These are phyloP conservation scores for Cryptophagus acutangulus DNA, from an alignment of 2,888 invertebrate genomes.

Conservation along the genomic window DNA sequence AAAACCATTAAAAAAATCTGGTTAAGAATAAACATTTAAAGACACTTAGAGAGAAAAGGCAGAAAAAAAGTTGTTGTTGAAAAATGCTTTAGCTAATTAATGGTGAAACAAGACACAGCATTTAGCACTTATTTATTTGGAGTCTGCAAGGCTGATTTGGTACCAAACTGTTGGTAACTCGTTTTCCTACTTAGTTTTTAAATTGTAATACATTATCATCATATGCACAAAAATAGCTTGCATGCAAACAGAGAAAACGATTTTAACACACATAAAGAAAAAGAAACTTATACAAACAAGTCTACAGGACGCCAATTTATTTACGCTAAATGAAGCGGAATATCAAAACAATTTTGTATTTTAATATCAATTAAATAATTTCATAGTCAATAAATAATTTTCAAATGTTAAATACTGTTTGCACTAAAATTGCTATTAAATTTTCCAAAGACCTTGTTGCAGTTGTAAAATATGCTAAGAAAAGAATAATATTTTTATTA, in stretches of 20 bases:
- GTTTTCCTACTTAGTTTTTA: slow-evolving; percentile 11
- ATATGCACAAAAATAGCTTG: slow-evolving; percentile 12
- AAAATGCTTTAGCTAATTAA: slow-evolving; percentile 13
- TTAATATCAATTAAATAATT: slow-evolving; percentile 8
- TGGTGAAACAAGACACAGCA: slow-evolving; percentile 4
- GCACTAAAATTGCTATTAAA: no score
- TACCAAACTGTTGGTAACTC: slow-evolving; percentile 11
- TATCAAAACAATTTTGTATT: slow-evolving; percentile 8
- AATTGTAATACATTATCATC: slow-evolving; percentile 15
- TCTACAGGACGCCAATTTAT: slow-evolving; percentile 6
- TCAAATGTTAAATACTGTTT: no score
- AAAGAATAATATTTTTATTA: not conserved
- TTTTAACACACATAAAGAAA: no score
- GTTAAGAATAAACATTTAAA: no score
- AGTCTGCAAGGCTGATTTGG: slow-evolving; percentile 12
- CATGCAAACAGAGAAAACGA: slow-evolving; percentile 7
- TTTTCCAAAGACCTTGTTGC: no score
- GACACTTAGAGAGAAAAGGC: no score
- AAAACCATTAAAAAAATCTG: no score
- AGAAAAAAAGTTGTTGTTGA: no score
- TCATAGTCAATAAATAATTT: slow-evolving; percentile 7
- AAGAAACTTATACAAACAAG: slow-evolving; percentile 7
- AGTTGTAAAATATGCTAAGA: no score
- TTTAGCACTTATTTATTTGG: slow-evolving; percentile 14
- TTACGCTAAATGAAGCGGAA: slow-evolving; percentile 6